Evolutionary conservation across 2,888 invertebrate genomes (phyloP), one percentile per base, ranked within the genome.

Genomic region (Orthosia gracilis): DNA sequence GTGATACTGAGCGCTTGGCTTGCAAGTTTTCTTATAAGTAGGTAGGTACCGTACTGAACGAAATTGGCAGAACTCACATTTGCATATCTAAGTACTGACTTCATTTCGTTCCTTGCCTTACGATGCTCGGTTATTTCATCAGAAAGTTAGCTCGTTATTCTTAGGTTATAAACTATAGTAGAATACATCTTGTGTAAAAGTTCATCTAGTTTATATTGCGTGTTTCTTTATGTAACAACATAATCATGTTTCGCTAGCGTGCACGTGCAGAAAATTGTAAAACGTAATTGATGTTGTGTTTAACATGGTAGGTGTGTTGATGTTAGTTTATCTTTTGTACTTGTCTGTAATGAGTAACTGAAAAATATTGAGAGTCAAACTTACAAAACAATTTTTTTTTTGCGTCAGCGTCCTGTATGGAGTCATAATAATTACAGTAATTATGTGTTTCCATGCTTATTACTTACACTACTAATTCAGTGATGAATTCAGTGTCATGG

Each of bases 11-110:
- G 66, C 52, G 26, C 47, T 70, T 62, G 23, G 54, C 62, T 82
- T 65, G 58, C 17, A 69, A 79, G 57, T 68, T 83, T 76, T 75
- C 57, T 69, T 72, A 52, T 61, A 55, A 69, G n/a, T n/a, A n/a
- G n/a, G n/a, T n/a, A n/a, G 58, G 21, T 73, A 67, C 23, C 58
- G 67, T 76, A 65, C n/a, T 73, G 54, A 78, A 52, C 57, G 63
- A 76, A 76, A 79, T 82, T 85, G 69, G 67, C 59, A 54, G 49
- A 73, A 63, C 57, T 71, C 57, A 52, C 61, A 82, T 84, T 84
- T 79, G 68, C 83, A 85, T 84, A 70, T 68, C 78, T 74, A 78
- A 79, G 73, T 63, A 74, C 59, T 54, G 63, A 23, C 52, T 81
- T 69, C 62, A 77, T 79, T 74, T 73, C 31, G 71, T 76, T 74